These are phyloP conservation scores for Nesometra sesokonis DNA, from an alignment of 35 echinoderm and acorn worm genomes.

Conservation along the genomic window DNA sequence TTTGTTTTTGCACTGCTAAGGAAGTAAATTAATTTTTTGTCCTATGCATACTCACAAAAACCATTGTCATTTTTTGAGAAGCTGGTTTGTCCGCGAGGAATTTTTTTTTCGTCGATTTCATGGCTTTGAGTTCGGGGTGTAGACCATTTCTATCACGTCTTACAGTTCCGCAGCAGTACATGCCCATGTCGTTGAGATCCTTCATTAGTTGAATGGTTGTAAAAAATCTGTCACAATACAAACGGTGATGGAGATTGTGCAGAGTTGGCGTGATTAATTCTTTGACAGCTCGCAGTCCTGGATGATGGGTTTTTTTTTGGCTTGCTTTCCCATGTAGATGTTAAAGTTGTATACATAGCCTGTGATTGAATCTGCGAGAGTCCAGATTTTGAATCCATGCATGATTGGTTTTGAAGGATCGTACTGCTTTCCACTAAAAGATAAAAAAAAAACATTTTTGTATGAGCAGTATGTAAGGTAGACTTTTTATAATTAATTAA, in stretches of 20 bases:
- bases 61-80: background rate
- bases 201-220: background rate
- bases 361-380: slow-evolving; percentile 14
- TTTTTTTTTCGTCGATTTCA: background rate
- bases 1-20: background rate
- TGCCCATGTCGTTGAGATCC: background rate
- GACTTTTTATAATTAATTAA: too few relatives aligned
- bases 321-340: background rate
- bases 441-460: background rate
- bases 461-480: too few relatives aligned
- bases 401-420: slow-evolving; percentile 28
- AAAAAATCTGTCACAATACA: slow-evolving; percentile 14
- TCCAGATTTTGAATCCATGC: slow-evolving; percentile 31
- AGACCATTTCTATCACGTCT: background rate
- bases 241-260: background rate
- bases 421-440: background rate
- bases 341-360: slow-evolving; percentile 29
- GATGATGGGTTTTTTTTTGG: background rate
- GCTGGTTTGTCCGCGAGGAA: background rate
- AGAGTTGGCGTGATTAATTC: background rate
- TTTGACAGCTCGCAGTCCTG: background rate
- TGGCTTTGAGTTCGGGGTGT: background rate
- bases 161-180: slow-evolving; percentile 9
- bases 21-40: background rate
- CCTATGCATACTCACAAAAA: background rate